Evolutionary conservation across 2,797 vertebrate species (phyloP).

Genomic region (Lycodopsis pacificus): DNA sequence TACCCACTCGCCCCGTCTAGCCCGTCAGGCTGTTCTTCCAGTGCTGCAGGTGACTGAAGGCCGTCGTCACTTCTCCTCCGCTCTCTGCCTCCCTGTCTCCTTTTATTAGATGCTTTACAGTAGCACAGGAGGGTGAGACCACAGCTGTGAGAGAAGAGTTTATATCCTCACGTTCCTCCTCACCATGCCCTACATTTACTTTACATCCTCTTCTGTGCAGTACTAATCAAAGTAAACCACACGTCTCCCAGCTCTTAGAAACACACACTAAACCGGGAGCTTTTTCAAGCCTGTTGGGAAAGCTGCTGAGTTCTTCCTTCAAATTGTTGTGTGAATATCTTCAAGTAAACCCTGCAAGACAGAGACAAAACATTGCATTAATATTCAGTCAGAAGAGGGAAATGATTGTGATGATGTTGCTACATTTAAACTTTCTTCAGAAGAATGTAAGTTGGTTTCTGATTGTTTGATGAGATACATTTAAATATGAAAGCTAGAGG

Average conservation of each 20-base stretch:
- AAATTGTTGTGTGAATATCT: slow-evolving; percentile 58
- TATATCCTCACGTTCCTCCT: slow-evolving; percentile 59
- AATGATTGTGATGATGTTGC: slow-evolving; percentile 8
- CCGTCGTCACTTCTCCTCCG: slow-evolving; percentile 7
- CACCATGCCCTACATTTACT: slow-evolving; percentile 63
- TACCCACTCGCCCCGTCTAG: slow-evolving; percentile 61
- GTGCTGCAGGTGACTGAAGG: slow-evolving; percentile 47
- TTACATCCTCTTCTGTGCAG: slow-evolving; percentile 38
- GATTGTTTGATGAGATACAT: slow-evolving; percentile 14
- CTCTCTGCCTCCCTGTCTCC: slow-evolving; percentile 19
- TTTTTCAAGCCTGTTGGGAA: slow-evolving; percentile 37
- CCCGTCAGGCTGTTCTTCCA: slow-evolving; percentile 44
- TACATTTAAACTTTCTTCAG: slow-evolving; percentile 8
- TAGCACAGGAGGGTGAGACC: slow-evolving; percentile 26
- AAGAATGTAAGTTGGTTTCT: slow-evolving; percentile 1
- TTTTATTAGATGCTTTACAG: slow-evolving; percentile 43
- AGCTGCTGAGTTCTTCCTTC: slow-evolving; percentile 49
- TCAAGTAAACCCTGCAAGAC: slow-evolving; percentile 82
- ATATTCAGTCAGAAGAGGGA: slow-evolving; percentile 34
- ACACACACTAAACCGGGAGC: slow-evolving; percentile 32
- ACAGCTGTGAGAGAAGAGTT: slow-evolving; percentile 38
- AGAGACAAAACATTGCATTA: slow-evolving; percentile 64
- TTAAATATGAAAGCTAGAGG: background rate
- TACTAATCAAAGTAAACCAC: slow-evolving; percentile 37
- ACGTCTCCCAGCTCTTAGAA: slow-evolving; percentile 38